Evolutionary conservation across 2,113 vertebrate genomes (phyloP).

Genomic region (Triplophysa dalaica): DNA sequence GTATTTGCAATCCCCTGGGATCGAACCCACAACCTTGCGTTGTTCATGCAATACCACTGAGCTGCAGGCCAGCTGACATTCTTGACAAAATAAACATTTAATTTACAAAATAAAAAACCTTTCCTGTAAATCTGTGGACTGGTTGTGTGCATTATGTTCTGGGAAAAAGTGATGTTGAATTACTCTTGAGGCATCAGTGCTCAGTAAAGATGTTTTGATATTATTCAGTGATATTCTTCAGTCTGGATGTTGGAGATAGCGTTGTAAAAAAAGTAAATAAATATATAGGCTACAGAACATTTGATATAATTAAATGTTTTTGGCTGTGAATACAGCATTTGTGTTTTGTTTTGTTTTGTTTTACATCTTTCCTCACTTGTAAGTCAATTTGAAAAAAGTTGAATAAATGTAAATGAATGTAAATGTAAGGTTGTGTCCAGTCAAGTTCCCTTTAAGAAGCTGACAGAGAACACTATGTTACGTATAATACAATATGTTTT

Average conservation of each 20-base stretch:
- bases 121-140: no score
- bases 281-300: neutral
- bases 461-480: neutral
- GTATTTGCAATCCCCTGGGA: no score
- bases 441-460: neutral
- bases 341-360: constrained; percentile 6
- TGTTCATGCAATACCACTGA: no score
- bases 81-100: neutral
- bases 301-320: neutral
- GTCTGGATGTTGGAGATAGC: neutral
- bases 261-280: neutral
- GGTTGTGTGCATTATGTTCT: no score
- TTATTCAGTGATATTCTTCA: neutral
- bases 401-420: constrained; percentile 24
- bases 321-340: neutral
- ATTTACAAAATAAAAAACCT: neutral
- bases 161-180: no score
- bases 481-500: no score
- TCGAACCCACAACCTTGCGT: no score
- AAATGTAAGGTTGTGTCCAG: neutral
- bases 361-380: constrained; percentile 23
- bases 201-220: neutral
- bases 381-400: constrained; percentile 6
- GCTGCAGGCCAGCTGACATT: no score
- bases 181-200: neutral